phyloP scores from a whole-genome alignment of 2,797 vertebrate species.

The Austrolebias charrua region DNA sequence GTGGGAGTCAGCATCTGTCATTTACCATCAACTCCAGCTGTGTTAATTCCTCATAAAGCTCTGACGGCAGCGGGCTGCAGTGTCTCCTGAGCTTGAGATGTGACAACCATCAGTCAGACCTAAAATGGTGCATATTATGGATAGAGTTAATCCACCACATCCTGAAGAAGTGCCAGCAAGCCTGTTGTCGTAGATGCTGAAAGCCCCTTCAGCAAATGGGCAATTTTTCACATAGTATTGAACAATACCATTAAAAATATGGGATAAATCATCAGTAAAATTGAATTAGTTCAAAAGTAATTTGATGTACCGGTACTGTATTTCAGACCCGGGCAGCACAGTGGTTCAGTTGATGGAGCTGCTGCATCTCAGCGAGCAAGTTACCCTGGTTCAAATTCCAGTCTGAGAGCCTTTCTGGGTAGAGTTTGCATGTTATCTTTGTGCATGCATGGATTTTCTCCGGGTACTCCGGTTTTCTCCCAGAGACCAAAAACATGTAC shows the following conservation, averaged over 20 bases:
- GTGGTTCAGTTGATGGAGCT: too few relatives aligned
- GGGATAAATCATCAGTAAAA: constrained; percentile 14
- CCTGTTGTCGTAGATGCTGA: constrained; percentile 48
- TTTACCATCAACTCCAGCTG: constrained; percentile 66
- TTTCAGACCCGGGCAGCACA: too few relatives aligned
- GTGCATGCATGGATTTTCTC: too few relatives aligned
- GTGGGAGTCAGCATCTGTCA: constrained; percentile 70
- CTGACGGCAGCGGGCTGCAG: constrained; percentile 46
- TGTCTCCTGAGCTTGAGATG: constrained; percentile 45
- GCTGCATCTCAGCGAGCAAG: too few relatives aligned
- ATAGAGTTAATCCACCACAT: constrained; percentile 55
- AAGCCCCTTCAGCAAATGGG: constrained; percentile 24
- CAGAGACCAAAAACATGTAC: too few relatives aligned
- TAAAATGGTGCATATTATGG: constrained; percentile 51
- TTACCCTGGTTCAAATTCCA: too few relatives aligned
- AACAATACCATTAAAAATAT: constrained; percentile 19
- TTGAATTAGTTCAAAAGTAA: constrained; percentile 13
- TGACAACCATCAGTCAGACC: constrained; percentile 59
- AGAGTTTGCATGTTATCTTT: too few relatives aligned
- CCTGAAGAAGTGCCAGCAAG: constrained; percentile 37
- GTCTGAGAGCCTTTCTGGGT: too few relatives aligned
- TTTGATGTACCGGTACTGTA: too few relatives aligned
- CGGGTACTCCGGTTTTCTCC: too few relatives aligned
- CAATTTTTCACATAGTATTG: constrained; percentile 12
- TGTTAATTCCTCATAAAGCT: constrained; percentile 69